These are phyloP conservation scores for Lanius ludovicianus DNA, from an alignment of 2,113 vertebrate genomes.

Conservation along the genomic window DNA sequence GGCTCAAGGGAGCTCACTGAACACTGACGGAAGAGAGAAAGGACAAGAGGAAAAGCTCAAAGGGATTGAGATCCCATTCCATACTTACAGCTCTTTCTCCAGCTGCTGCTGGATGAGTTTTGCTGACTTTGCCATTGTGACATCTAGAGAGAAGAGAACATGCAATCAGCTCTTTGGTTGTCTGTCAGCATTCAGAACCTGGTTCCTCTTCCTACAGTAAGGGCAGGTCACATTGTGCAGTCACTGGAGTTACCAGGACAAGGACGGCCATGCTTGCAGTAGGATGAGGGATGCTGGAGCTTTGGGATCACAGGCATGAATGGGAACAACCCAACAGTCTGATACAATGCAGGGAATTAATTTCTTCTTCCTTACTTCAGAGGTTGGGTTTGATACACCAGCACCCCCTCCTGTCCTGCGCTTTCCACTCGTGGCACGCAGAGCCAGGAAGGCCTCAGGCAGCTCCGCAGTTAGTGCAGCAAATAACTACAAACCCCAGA, in stretches of 20 bases:
- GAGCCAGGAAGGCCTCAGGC: background rate
- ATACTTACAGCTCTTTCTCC: slow-evolving; percentile 95
- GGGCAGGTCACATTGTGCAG: background rate
- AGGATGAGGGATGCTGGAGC: background rate
- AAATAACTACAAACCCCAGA: background rate
- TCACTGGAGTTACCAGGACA: background rate
- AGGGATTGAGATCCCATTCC: background rate
- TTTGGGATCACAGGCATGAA: background rate
- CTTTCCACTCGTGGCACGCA: fast-evolving
- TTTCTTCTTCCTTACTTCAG: background rate
- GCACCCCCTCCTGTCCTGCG: background rate
- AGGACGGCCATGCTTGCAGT: background rate
- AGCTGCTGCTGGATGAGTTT: slow-evolving; percentile 95
- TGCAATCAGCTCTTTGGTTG: background rate
- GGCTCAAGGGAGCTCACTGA: background rate
- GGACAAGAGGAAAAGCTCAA: background rate
- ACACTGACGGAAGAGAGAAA: background rate
- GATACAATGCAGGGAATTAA: background rate
- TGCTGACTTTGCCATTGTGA: slow-evolving; percentile 93
- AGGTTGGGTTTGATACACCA: background rate
- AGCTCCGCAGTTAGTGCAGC: background rate
- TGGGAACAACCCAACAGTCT: background rate
- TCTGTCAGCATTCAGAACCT: background rate
- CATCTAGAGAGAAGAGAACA: slow-evolving; percentile 74
- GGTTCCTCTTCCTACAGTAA: background rate